A percentile compares a stretch with the other conserved stretches of the same genome.
Conservation (phyloP, 1,140 invertebrate species). For the Drosophila nigrodunni region DNA sequence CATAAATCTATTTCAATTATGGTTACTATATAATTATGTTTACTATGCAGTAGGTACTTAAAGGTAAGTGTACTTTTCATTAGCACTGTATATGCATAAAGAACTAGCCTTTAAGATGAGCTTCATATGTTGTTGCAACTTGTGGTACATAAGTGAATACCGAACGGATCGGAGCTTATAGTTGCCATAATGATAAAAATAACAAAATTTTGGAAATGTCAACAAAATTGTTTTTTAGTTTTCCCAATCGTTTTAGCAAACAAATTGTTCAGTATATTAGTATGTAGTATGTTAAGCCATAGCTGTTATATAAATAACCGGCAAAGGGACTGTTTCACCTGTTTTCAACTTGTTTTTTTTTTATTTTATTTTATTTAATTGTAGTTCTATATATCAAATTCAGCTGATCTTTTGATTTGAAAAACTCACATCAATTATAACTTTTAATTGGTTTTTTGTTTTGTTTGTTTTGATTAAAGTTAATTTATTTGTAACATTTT, state of each 20-base stretch:
- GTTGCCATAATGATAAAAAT: slow-evolving; percentile 9
- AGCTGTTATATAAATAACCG: slow-evolving; percentile 5
- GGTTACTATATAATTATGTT: background rate
- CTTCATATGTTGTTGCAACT: slow-evolving; percentile 14
- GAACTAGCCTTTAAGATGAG: slow-evolving; percentile 16
- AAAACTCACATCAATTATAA: slow-evolving; percentile 16
- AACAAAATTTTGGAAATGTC: background rate
- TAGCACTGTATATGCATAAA: slow-evolving; percentile 2
- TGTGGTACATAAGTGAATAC: slow-evolving; percentile 14
- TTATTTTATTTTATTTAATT: background rate
- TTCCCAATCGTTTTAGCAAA: background rate
- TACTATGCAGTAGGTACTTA: slow-evolving; percentile 3
- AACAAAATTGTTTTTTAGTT: background rate
- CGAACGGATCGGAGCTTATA: slow-evolving; percentile 14
- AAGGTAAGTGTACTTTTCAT: background rate
- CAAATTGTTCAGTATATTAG: background rate
- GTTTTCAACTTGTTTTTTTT: background rate
- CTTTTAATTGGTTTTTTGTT: slow-evolving; percentile 2
- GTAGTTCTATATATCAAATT: slow-evolving; percentile 17
- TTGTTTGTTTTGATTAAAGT: slow-evolving; percentile 10
- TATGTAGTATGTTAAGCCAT: background rate
- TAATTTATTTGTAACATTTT: slow-evolving; percentile 26
- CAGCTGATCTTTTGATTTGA: slow-evolving; percentile 17
- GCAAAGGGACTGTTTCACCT: slow-evolving; percentile 11
- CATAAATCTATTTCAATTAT: background rate